A percentile compares a stretch with the other conserved stretches of the same genome.
phyloP scores from a whole-genome alignment of 2,113 vertebrate species.

The Nesospiza acunhae region DNA sequence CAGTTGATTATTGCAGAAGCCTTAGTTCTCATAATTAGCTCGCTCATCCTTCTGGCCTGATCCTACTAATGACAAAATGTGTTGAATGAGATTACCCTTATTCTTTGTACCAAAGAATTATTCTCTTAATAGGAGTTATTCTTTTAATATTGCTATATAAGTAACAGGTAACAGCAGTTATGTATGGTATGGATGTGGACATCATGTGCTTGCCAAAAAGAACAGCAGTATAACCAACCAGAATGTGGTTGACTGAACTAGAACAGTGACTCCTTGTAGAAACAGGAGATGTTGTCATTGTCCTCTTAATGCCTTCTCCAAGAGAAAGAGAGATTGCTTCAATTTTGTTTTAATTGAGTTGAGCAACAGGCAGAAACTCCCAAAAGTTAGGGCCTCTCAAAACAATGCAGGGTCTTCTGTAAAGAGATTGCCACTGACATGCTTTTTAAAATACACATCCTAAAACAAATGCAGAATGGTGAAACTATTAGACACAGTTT shows the following conservation, averaged over 20 bases:
- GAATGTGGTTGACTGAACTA: neutral
- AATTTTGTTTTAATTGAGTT: neutral
- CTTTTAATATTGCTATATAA: neutral
- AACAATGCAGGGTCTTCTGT: neutral
- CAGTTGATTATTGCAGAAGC: neutral
- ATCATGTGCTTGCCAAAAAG: neutral
- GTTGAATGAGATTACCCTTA: neutral
- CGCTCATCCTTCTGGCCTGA: neutral
- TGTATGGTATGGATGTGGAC: neutral
- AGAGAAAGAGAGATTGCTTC: neutral
- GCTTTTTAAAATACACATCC: neutral
- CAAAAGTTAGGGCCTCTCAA: neutral
- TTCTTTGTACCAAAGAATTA: neutral
- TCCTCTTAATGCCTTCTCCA: neutral
- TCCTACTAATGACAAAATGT: neutral
- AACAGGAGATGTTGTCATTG: neutral
- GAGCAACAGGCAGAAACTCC: neutral
- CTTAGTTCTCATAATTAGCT: neutral
- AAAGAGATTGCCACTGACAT: neutral
- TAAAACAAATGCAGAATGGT: neutral
- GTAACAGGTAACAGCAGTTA: neutral
- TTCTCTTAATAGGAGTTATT: neutral
- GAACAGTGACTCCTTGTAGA: neutral
- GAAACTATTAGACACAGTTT: neutral
- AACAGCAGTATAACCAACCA: neutral